phyloP scores from a whole-genome alignment of 2,113 vertebrate genomes.

The Microcebus jonahi region DNA sequence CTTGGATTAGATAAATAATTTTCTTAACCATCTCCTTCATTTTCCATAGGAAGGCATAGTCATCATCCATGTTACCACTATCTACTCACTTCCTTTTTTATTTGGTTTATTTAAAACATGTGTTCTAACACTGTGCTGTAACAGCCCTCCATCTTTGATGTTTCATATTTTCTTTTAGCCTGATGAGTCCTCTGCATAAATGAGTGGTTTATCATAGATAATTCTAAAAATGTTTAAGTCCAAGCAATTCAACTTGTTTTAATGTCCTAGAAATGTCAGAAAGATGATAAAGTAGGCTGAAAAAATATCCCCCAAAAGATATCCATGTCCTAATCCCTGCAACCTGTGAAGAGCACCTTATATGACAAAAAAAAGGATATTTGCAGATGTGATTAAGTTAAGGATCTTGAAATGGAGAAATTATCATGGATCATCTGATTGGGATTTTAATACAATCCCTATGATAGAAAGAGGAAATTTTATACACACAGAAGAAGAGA shows the following conservation, averaged over 20 bases:
- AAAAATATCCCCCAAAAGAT: background rate
- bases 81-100: background rate
- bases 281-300: background rate
- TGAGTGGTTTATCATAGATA: background rate
- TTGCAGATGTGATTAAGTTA: background rate
- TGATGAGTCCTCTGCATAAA: background rate
- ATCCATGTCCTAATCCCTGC: background rate
- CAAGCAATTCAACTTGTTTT: constrained; percentile 20
- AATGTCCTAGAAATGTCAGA: constrained; percentile 10
- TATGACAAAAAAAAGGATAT: background rate
- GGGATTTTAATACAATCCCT: background rate
- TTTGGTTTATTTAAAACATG: constrained; percentile 29
- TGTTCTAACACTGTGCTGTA: background rate
- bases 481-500: background rate
- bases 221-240: constrained; percentile 41
- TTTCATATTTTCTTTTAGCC: constrained; percentile 1
- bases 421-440: background rate
- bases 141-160: background rate
- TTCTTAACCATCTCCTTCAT: background rate
- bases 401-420: background rate
- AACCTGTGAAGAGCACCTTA: background rate
- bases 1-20: background rate
- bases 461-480: background rate
- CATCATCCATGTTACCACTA: background rate
- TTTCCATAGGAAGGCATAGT: background rate